Conservation (phyloP, 1,140 invertebrate species). For the Euura saliciscinereae region DNA sequence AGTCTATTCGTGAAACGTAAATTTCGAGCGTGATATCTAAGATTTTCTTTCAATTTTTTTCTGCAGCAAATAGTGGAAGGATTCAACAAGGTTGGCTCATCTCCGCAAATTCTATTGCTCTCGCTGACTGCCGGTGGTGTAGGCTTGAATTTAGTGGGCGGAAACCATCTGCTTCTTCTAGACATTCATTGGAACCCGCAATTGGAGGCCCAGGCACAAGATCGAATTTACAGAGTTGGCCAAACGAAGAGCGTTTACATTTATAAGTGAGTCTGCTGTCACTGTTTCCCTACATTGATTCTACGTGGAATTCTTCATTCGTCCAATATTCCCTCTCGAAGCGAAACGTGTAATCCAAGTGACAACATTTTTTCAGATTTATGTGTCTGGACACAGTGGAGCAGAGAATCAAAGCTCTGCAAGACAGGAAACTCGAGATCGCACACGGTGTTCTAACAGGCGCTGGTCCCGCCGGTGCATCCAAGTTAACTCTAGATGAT, state of each 20-base stretch:
- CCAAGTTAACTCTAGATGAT: constrained; percentile 78
- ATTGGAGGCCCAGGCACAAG: constrained; percentile 89
- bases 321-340: not conserved
- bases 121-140: constrained; percentile 91
- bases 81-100: constrained; percentile 69
- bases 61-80: constrained; percentile 66
- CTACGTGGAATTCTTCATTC: constrained; percentile 16
- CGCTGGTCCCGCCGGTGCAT: constrained; percentile 59
- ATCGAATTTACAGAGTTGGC: constrained; percentile 89
- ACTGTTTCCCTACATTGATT: constrained; percentile 13
- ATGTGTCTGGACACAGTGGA: constrained; percentile 85
- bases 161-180: constrained; percentile 86
- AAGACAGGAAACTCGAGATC: constrained; percentile 79
- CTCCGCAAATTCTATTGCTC: constrained; percentile 72
- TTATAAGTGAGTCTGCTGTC: constrained; percentile 70
- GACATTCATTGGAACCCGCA: constrained; percentile 97
- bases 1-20: not conserved
- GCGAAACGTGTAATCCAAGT: not conserved
- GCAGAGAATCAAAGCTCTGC: constrained; percentile 78
- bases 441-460: constrained; percentile 80
- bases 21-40: constrained; percentile 14
- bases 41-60: constrained; percentile 32
- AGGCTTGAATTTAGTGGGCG: constrained; percentile 88
- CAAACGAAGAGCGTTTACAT: constrained; percentile 82
- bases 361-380: constrained; percentile 66